A percentile compares a stretch with the other conserved stretches of the same genome.
Evolutionary conservation across 2,888 invertebrate species (phyloP).

Genomic region (Drosophila leonis): DNA sequence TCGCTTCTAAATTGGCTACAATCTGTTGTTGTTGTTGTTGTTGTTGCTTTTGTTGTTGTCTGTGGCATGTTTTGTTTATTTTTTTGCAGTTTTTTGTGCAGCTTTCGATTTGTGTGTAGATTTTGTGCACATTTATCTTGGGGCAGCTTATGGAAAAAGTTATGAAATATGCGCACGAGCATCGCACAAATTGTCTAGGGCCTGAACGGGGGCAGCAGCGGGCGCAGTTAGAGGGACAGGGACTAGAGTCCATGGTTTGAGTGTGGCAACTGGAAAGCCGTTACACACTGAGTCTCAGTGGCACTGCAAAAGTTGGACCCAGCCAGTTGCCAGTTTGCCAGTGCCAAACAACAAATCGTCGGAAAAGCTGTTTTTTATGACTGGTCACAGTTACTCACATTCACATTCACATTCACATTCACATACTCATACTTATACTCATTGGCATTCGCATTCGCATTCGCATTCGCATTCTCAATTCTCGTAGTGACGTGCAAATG

Average conservation of each 20-base stretch:
- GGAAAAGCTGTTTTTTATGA: slow-evolving; percentile 66
- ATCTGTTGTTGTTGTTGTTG: slow-evolving; percentile 40
- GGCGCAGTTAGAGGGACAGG: background rate
- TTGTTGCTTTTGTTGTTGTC: slow-evolving; percentile 33
- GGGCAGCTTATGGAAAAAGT: slow-evolving; percentile 82
- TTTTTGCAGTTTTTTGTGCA: slow-evolving; percentile 64
- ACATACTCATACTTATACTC: slow-evolving; percentile 18
- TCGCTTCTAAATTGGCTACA: slow-evolving; percentile 84
- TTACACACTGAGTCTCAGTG: slow-evolving; percentile 31
- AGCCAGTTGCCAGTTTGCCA: slow-evolving; percentile 8
- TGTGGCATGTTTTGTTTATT: slow-evolving; percentile 50
- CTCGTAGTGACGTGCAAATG: slow-evolving; percentile 69
- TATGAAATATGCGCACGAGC: slow-evolving; percentile 83
- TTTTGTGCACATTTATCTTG: slow-evolving; percentile 83
- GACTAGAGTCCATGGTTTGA: background rate
- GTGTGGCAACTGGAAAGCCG: slow-evolving; percentile 28
- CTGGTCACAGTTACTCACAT: slow-evolving; percentile 59
- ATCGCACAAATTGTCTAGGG: slow-evolving; percentile 72
- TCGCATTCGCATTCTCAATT: slow-evolving; percentile 28
- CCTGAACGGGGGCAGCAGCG: background rate
- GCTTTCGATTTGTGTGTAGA: slow-evolving; percentile 84
- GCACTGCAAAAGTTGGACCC: slow-evolving; percentile 21
- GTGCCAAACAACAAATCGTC: slow-evolving; percentile 52
- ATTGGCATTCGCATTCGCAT: too few species aligned
- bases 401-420: slow-evolving; percentile 36